Base-by-base conservation (phyloP, 2,113 vertebrate genomes). In the Paramormyrops kingsleyae region DNA sequence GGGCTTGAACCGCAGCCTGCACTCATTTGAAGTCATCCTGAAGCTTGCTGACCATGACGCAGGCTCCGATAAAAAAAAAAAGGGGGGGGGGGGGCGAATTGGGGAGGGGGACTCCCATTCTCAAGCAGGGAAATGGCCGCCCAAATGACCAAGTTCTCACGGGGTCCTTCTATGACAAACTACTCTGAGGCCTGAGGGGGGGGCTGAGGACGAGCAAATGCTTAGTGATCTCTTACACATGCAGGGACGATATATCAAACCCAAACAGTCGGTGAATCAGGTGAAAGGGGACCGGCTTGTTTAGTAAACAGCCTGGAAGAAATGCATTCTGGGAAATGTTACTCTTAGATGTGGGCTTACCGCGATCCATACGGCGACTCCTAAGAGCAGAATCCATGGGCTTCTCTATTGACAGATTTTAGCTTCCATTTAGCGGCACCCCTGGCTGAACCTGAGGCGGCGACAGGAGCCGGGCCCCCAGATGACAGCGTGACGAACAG, bases 391-490 rank as follows among this genome's bases (percentile, higher is more conserved):
- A 77, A 84, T 84, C 8, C 21, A 47, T 3, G n/a, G 35, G 74
- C 50, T 27, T 50, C 15, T 19, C 12, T 10, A 27, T 8, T 49
- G 49, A n/a, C n/a, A 56, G 44, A 27, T 24, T 70, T 77, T 53
- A 52, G 44, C 89, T 90, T 35, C 62, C 19, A 49, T 88, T 90
- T 50, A 10, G 6, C 50, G 39, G 66, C 31, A 90, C 66, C 46
- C 13, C 84, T 50, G 24, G 19, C 70, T 87, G 66, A 83, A 80
- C 44, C 47, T 2, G 46, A 53, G 31, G 52, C 13, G 24, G 2
- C 12, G 19, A 42, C 15, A 49, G 50, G 39, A 53, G 50, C 39
- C 39, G 13, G 24, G 47, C n/a, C 66, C 62, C 77, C 50, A 83
- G 39, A 90, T 13, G 89, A 88, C 49, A 52, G 27, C 39, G 31